Base-by-base conservation (phyloP, 2,888 invertebrate genomes). In the Coelogynopora nodosa region DNA sequence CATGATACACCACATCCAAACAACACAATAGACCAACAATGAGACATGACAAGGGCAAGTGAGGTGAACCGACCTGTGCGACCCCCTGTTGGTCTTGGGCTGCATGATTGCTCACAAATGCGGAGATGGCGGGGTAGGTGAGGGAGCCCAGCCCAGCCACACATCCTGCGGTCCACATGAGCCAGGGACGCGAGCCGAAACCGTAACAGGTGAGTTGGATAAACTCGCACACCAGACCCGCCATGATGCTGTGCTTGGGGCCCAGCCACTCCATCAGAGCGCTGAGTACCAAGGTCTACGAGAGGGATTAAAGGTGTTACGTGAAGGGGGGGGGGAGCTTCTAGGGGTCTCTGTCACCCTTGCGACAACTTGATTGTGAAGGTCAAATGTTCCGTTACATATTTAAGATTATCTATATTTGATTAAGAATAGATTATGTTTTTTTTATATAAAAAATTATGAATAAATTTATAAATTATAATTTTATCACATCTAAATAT, bases 151-250 rank as follows among this genome's bases (percentile, higher is more conserved):
- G 94, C 18, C 98, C 96, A 67, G 98, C 98, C 89, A 99, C 93
- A 89, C 97, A 94, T 86, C 99, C 99, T 10, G 98, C 98, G 67
- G 96, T 95, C 99, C 99, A 99, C 97, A 99, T 98, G 95, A 99
- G 97, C 97, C 97, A 98, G 88, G 95, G 95, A 90, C 96, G 95
- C 89, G 96, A 96, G 87, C 97, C 97, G 91, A 98, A 96, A 67
- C 98, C 98, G 92, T 97, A 98, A 96, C 97, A 97, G 93, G 97
- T 95, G 88, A 99, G 94, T 92, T 99, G 98, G 89, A 97, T 93
- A 94, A 97, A 95, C 93, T 99, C 98, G 93, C 98, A 97, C 88
- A 97, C 93, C 88, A 99, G 94, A 86, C 98, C 99, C 91, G 98
- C 93, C 94, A 99, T 96, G 90, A 99, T 99, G 86, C 98, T 97